Conservation (phyloP, 2,113 vertebrate species). For the Malurus cyaneus region DNA sequence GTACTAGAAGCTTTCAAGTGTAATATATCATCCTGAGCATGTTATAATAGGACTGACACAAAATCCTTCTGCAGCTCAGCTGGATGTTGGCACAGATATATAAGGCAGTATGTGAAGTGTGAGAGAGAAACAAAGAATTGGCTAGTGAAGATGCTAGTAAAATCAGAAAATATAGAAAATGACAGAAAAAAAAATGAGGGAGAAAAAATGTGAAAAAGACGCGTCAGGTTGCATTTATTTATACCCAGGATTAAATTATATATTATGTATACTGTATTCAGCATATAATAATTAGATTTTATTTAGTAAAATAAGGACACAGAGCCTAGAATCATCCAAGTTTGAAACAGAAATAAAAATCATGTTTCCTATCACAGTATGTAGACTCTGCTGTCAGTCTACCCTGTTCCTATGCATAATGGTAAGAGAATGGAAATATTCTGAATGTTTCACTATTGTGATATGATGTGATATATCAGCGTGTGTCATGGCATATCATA, state of each 20-base stretch:
- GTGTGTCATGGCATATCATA: background rate
- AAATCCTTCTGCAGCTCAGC: background rate
- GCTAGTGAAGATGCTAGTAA: background rate
- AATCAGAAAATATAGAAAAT: background rate
- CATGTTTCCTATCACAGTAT: background rate
- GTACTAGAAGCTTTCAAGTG: background rate
- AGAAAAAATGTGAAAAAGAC: background rate
- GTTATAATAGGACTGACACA: background rate
- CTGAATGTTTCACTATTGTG: background rate
- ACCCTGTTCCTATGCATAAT: background rate
- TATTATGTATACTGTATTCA: background rate
- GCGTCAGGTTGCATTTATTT: background rate
- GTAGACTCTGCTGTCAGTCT: background rate
- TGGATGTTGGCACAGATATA: background rate
- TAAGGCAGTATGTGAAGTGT: background rate
- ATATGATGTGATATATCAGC: background rate
- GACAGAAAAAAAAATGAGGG: background rate
- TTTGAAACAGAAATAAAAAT: background rate
- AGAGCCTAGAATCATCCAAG: background rate
- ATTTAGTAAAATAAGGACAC: background rate
- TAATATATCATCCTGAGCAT: background rate
- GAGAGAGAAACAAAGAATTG: slow-evolving; percentile 2
- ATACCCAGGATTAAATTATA: background rate
- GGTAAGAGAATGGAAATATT: background rate
- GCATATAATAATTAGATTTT: background rate